Evolutionary conservation across 1,140 invertebrate genomes (phyloP).

Genomic region (Papilio glaucus): DNA sequence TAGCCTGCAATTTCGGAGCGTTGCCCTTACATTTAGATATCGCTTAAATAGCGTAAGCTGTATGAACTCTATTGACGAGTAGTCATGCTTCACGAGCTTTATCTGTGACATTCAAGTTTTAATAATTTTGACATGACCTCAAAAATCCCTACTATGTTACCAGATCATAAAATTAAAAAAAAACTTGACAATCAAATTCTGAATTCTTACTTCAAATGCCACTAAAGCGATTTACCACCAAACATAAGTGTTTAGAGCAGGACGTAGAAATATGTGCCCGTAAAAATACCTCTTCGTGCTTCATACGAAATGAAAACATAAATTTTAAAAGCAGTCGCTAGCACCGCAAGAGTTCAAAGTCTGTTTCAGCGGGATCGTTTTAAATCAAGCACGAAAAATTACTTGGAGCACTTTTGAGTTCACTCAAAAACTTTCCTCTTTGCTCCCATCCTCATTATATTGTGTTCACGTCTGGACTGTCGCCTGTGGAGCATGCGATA

Average conservation of each 20-base stretch:
- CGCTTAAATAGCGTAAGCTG: too few species aligned
- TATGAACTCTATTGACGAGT: too few species aligned
- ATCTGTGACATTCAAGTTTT: too few species aligned
- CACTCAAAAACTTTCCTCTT: conserved; percentile 73
- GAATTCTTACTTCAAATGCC: neutral
- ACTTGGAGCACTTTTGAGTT: conserved; percentile 74
- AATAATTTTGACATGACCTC: too few species aligned
- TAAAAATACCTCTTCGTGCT: conserved; percentile 30
- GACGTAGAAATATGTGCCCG: conserved; percentile 15
- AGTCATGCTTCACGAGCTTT: too few species aligned
- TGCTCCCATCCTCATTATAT: conserved; percentile 75
- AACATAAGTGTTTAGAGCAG: neutral
- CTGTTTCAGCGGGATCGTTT: conserved; percentile 69
- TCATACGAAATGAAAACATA: conserved; percentile 32
- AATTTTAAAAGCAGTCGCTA: conserved; percentile 47
- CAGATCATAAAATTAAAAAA: too few species aligned
- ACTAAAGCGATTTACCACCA: neutral
- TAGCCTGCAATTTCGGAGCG: too few species aligned
- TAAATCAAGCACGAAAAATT: conserved; percentile 80
- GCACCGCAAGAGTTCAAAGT: conserved; percentile 64
- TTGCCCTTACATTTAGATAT: too few species aligned
- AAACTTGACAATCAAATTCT: neutral
- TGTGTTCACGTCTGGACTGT: conserved; percentile 74
- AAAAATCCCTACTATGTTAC: too few species aligned
- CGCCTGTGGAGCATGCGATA: conserved; percentile 14